Evolutionary conservation across 30 jellyfish, hydroid and myxozoan species (phyloP), one percentile per base, ranked within the genome.

Genomic region (Turritopsis dohrnii): DNA sequence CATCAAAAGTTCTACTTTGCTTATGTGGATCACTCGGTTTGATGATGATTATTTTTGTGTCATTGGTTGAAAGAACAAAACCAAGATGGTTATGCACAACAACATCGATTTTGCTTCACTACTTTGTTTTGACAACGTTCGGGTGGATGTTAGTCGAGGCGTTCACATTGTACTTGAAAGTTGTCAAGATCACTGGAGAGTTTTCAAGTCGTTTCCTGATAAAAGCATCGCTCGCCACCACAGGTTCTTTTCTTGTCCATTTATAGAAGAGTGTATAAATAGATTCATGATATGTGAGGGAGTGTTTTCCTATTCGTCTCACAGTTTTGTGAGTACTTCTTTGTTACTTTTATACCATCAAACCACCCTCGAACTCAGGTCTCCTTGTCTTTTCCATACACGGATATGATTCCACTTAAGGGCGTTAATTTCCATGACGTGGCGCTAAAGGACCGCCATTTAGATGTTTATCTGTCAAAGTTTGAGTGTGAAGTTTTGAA

Each of bases 91-190:
- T 74, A n/a, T 74, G 83, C 41, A 74, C 60, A 13, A 41, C 60
- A 23, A 29, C 65, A 20, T 74, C 83, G 13, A 29, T 41, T 24
- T 20, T 26, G 28, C 83, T 74, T 74, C 83, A 74, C 9, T 74
- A 23, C 83, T 74, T 74, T 26, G 65, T 74, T 74, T 74, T 74
- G 71, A 74, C 17, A 18, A 23, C 54, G 16, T 74, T 74, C 23
- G 53, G 83, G 16, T 74, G 83, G 83, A 74, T 74, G 83, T 74
- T 74, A 0, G 83, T 74, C 18, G 83, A 74, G 23, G 83, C 83
- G 53, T 26, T 74, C 19, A 74, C 60, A 13, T 23, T 74, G n/a
- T 74, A 74, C n/a, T 29, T 74, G 41, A 74, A 74, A 3, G 83
- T 74, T 13, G 83, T 74, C 60, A 74, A 74, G 41, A 41, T 74